These are phyloP conservation scores for Cyaniris semiargus DNA, from an alignment of 2,888 invertebrate species.

Conservation along the genomic window DNA sequence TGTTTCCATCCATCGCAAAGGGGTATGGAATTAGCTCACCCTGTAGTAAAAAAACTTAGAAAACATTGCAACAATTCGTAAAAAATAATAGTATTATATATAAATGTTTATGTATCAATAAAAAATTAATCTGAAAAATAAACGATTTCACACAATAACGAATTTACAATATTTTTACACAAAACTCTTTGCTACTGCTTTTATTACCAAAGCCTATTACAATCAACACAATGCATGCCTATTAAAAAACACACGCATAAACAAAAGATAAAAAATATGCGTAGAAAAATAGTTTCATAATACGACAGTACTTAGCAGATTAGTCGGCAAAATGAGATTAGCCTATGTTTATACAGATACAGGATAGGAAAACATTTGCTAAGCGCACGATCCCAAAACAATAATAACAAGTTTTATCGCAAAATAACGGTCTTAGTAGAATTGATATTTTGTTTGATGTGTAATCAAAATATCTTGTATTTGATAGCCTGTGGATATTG, in stretches of 20 bases:
- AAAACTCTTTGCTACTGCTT: not conserved
- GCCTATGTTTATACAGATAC: conserved; percentile 63
- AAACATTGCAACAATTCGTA: too few species aligned
- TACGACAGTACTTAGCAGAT: conserved; percentile 47
- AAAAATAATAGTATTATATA: too few species aligned
- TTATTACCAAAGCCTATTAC: not conserved
- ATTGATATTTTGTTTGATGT: not conserved
- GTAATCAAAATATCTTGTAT: not conserved
- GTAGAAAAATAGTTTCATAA: conserved; percentile 14
- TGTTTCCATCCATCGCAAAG: not conserved
- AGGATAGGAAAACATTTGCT: conserved; percentile 68
- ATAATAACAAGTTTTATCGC: conserved; percentile 21
- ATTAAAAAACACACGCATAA: not conserved
- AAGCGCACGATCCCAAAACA: conserved; percentile 37
- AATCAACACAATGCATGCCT: not conserved
- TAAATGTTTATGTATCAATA: too few species aligned
- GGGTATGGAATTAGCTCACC: too few species aligned
- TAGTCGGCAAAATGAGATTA: conserved; percentile 66
- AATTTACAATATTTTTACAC: not conserved
- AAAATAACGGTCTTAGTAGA: not conserved
- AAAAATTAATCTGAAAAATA: too few species aligned
- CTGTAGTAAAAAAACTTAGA: too few species aligned
- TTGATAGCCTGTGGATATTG: not conserved
- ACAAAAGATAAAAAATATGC: not conserved
- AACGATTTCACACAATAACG: not conserved